A percentile compares a stretch with the other conserved stretches of the same genome.
These are phyloP conservation scores for Catharus bicknelli DNA, from an alignment of 2,113 vertebrate genomes.

Conservation along the genomic window DNA sequence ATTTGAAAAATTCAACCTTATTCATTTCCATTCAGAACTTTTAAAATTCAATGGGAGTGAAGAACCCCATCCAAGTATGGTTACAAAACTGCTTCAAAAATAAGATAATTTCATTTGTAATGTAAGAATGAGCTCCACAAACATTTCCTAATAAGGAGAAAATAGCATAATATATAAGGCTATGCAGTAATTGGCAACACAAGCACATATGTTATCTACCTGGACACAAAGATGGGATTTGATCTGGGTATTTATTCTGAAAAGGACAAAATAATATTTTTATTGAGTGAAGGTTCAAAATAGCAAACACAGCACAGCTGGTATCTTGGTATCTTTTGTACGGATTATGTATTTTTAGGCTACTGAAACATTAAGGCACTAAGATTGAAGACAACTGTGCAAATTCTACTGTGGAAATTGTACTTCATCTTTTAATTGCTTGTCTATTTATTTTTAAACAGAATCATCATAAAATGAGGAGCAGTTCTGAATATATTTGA, in stretches of 20 bases:
- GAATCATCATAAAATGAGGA: not conserved
- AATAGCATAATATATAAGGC: not conserved
- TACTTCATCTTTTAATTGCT: not conserved
- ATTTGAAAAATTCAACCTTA: not conserved
- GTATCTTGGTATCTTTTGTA: not conserved
- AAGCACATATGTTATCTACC: not conserved
- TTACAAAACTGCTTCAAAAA: not conserved
- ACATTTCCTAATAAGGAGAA: not conserved
- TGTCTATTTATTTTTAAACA: conserved; percentile 9
- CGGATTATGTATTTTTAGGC: not conserved
- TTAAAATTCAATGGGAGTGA: not conserved
- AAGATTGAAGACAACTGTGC: not conserved
- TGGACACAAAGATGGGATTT: not conserved
- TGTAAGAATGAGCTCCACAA: not conserved
- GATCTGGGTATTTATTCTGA: not conserved
- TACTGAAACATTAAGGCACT: not conserved
- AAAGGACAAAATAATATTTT: not conserved
- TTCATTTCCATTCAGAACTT: not conserved
- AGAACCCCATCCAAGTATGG: not conserved
- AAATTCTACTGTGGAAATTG: not conserved
- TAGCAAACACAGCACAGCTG: not conserved
- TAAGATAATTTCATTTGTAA: not conserved
- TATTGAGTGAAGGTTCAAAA: not conserved
- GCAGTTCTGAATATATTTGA: not conserved
- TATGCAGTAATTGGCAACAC: not conserved